A percentile compares a stretch with the other conserved stretches of the same genome.
Conservation (phyloP, 2,888 invertebrate species). For the Sminthurides aquaticus region DNA sequence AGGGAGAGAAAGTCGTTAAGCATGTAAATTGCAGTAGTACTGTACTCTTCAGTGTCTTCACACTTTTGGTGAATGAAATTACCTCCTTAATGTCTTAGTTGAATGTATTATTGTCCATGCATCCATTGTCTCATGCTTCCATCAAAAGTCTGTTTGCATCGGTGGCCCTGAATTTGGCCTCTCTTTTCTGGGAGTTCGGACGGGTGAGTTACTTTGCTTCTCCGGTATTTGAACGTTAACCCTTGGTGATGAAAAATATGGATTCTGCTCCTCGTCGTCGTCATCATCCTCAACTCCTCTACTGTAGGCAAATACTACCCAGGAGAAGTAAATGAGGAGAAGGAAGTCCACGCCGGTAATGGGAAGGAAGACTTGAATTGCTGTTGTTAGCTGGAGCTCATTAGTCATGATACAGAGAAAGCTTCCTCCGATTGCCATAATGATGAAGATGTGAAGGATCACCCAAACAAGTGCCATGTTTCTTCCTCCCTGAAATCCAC, state of each 20-base stretch:
- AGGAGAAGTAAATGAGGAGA: slow-evolving; percentile 40
- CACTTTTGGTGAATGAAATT: too few relatives aligned
- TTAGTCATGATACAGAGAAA: slow-evolving; percentile 42
- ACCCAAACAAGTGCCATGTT: slow-evolving; percentile 42
- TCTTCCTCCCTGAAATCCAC: slow-evolving; percentile 34
- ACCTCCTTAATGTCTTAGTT: too few relatives aligned
- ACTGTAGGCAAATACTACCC: slow-evolving; percentile 41
- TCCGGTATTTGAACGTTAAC: neutral
- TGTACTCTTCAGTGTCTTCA: too few relatives aligned
- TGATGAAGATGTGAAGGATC: slow-evolving; percentile 39
- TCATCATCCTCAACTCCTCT: slow-evolving; percentile 21
- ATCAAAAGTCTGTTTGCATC: slow-evolving; percentile 23
- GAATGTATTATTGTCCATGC: neutral
- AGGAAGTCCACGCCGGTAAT: slow-evolving; percentile 40
- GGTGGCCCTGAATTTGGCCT: neutral
- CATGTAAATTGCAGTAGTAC: too few relatives aligned
- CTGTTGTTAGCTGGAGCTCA: slow-evolving; percentile 39
- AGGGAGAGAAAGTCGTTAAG: neutral
- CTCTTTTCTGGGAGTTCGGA: slow-evolving; percentile 17
- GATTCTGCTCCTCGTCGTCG: slow-evolving; percentile 11
- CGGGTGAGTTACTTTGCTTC: slow-evolving; percentile 4
- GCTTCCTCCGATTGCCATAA: slow-evolving; percentile 41
- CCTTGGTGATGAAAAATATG: slow-evolving; percentile 10
- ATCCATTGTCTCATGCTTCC: neutral
- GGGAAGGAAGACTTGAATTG: slow-evolving; percentile 36